These are phyloP conservation scores for Ivindomyrus marchei DNA, from an alignment of 2,113 vertebrate genomes.

Conservation along the genomic window DNA sequence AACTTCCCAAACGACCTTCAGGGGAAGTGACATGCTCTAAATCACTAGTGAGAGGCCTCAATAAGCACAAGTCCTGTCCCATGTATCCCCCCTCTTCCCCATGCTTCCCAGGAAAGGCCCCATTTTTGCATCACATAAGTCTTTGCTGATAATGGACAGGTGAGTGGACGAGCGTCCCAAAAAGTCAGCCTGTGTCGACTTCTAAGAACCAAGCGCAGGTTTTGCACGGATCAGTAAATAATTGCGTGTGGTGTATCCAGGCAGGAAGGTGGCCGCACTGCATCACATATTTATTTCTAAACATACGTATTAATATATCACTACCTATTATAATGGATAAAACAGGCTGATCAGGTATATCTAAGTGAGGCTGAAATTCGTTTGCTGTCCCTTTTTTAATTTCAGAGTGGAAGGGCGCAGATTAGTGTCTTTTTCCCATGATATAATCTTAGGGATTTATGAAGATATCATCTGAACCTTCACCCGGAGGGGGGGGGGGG, in stretches of 20 bases:
- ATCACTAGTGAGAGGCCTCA: background rate
- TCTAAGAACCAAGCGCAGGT: background rate
- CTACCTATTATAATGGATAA: background rate
- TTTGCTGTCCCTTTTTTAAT: background rate
- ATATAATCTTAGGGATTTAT: conserved; percentile 7
- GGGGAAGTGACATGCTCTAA: background rate
- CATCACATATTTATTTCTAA: background rate
- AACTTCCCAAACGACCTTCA: background rate
- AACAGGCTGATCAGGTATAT: background rate
- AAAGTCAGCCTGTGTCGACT: background rate
- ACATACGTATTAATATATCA: no score
- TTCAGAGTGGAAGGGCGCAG: background rate
- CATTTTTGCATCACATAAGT: background rate
- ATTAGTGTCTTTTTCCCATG: background rate
- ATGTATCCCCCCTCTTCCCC: background rate
- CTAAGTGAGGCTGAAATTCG: background rate
- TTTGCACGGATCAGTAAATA: background rate
- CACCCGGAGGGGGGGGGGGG: background rate
- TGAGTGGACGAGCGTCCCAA: background rate
- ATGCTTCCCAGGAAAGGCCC: background rate
- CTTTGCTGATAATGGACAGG: background rate
- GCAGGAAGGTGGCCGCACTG: background rate
- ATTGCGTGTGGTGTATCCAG: background rate
- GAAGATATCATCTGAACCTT: conserved; percentile 1
- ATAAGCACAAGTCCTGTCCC: background rate